phyloP scores from a whole-genome alignment of 2,888 invertebrate species.

The Athetis lepigone region DNA sequence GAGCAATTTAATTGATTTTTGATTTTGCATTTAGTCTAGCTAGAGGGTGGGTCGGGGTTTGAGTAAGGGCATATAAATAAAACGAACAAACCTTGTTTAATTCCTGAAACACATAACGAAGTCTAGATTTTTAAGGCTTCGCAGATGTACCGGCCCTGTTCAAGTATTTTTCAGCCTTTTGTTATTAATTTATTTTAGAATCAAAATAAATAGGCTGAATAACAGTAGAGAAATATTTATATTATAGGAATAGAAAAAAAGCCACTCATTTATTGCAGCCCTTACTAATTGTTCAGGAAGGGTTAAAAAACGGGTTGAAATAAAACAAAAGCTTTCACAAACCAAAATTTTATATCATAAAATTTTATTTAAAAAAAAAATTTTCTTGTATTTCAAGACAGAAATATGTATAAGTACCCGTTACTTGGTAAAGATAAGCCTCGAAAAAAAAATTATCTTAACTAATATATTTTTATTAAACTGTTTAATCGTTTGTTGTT shows the following conservation, averaged over 20 bases:
- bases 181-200: background rate
- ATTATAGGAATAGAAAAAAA: background rate
- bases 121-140: too few species aligned
- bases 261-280: background rate
- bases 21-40: background rate
- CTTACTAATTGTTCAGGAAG: background rate
- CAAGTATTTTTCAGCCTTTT: too few species aligned
- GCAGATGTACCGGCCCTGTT: too few species aligned
- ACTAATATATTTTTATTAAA: too few species aligned
- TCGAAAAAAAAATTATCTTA: too few species aligned
- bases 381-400: too few species aligned
- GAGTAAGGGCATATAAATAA: background rate
- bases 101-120: too few species aligned
- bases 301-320: background rate
- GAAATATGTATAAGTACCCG: too few species aligned
- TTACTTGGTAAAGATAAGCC: too few species aligned
- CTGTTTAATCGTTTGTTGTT: too few species aligned
- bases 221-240: background rate
- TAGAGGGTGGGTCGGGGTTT: background rate
- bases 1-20: background rate
- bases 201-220: background rate
- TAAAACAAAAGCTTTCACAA: conserved; percentile 10
- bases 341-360: conserved; percentile 27
- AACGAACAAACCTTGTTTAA: background rate
- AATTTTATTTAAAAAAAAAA: conserved; percentile 13